phyloP scores from a whole-genome alignment of 2,888 invertebrate genomes.

The Heteropelma amictum region DNA sequence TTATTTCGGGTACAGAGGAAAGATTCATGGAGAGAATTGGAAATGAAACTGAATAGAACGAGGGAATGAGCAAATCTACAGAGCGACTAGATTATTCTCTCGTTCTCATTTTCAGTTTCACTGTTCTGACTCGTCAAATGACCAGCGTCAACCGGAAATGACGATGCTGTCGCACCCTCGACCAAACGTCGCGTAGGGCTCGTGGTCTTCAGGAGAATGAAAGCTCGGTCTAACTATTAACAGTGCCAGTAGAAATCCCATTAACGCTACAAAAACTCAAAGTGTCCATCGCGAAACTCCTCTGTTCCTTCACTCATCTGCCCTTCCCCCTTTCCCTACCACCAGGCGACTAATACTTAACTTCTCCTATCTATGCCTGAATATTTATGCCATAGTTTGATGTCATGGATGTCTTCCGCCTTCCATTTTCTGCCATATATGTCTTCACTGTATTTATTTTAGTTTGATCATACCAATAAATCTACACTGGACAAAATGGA shows the following conservation, averaged over 20 bases:
- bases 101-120: conserved; percentile 30
- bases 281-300: conserved; percentile 5
- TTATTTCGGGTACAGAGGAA: conserved; percentile 20
- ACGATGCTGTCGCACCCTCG: conserved; percentile 42
- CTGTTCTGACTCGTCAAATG: conserved; percentile 40
- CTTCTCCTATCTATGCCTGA: too few relatives aligned
- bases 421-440: too few relatives aligned
- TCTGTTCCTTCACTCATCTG: background rate
- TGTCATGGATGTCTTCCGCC: too few relatives aligned
- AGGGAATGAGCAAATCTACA: conserved; percentile 17
- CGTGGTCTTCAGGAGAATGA: too few relatives aligned
- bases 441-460: too few relatives aligned
- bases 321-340: too few relatives aligned
- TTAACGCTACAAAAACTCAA: conserved; percentile 44
- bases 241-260: conserved; percentile 51
- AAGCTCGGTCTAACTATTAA: conserved; percentile 42
- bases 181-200: conserved; percentile 16
- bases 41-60: conserved; percentile 29
- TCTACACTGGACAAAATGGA: too few relatives aligned
- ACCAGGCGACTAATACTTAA: too few relatives aligned
- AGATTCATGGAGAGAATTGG: conserved; percentile 13
- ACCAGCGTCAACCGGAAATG: conserved; percentile 48
- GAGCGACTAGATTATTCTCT: conserved; percentile 8
- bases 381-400: too few relatives aligned
- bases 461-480: too few relatives aligned